phyloP scores from a whole-genome alignment of 2,888 invertebrate genomes.

The Agrilus mali region DNA sequence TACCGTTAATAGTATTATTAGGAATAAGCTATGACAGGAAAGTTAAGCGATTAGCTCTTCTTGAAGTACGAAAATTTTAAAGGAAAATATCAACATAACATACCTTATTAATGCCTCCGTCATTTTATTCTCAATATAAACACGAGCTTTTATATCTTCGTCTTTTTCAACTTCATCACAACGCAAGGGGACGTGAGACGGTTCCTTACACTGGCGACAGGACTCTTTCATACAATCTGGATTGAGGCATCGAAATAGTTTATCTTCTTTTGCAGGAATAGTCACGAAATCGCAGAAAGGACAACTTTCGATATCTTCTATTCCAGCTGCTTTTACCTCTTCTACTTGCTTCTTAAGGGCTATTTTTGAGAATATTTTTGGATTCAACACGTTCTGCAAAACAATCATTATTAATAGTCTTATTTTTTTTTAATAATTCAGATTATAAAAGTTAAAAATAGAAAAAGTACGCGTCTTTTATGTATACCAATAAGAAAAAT shows the following conservation, averaged over 20 bases:
- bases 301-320: conserved; percentile 41
- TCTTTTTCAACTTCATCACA: conserved; percentile 39
- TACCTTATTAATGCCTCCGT: conserved; percentile 36
- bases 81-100: no score
- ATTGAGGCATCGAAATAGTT: conserved; percentile 41
- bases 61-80: no score
- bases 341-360: conserved; percentile 37
- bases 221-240: conserved; percentile 41
- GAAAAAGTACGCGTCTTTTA: no score
- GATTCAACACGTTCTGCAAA: conserved; percentile 32
- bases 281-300: conserved; percentile 44
- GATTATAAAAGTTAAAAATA: no score
- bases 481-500: no score
- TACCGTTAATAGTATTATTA: no score
- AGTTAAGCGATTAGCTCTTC: not conserved
- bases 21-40: not conserved
- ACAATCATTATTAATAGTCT: no score
- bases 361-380: conserved; percentile 33
- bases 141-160: conserved; percentile 33
- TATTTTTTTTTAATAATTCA: no score
- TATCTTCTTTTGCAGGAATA: conserved; percentile 32
- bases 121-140: conserved; percentile 43
- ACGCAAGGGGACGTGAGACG: conserved; percentile 39
- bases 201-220: conserved; percentile 40
- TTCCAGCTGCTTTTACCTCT: conserved; percentile 39